These are phyloP conservation scores for Drosophila pandora DNA, from an alignment of 1,140 invertebrate genomes.

Conservation along the genomic window DNA sequence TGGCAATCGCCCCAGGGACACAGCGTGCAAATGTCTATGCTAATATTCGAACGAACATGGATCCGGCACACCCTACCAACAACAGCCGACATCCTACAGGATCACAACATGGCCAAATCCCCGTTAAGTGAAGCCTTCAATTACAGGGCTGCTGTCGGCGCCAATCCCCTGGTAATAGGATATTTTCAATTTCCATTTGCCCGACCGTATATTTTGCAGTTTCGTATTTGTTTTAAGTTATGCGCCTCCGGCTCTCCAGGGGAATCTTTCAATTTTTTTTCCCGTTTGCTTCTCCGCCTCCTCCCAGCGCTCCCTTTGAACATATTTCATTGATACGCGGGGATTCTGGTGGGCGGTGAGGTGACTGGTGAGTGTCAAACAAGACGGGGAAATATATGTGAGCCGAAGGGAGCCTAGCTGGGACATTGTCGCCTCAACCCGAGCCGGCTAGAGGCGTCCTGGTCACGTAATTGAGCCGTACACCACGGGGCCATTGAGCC, in stretches of 20 bases:
- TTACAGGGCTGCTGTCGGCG: conserved; percentile 56
- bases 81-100: conserved; percentile 7
- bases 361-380: conserved; percentile 11
- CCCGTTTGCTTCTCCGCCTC: background rate
- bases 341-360: conserved; percentile 1
- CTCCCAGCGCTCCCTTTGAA: conserved; percentile 7
- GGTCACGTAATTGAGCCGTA: conserved; percentile 61
- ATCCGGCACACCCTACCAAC: background rate
- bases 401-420: conserved; percentile 11
- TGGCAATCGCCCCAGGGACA: conserved; percentile 43
- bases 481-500: conserved; percentile 13
- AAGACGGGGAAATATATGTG: conserved; percentile 18
- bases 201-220: conserved; percentile 54
- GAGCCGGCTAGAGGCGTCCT: conserved; percentile 24
- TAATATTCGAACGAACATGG: conserved; percentile 37
- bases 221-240: conserved; percentile 65
- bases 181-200: conserved; percentile 75
- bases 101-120: conserved; percentile 33
- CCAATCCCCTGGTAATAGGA: conserved; percentile 68
- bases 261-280: conserved; percentile 37
- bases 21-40: conserved; percentile 54
- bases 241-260: conserved; percentile 41
- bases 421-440: conserved; percentile 4
- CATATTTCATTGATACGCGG: conserved; percentile 58
- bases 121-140: conserved; percentile 58